Conservation (phyloP, 2,113 vertebrate genomes). For the Vimba vimba region DNA sequence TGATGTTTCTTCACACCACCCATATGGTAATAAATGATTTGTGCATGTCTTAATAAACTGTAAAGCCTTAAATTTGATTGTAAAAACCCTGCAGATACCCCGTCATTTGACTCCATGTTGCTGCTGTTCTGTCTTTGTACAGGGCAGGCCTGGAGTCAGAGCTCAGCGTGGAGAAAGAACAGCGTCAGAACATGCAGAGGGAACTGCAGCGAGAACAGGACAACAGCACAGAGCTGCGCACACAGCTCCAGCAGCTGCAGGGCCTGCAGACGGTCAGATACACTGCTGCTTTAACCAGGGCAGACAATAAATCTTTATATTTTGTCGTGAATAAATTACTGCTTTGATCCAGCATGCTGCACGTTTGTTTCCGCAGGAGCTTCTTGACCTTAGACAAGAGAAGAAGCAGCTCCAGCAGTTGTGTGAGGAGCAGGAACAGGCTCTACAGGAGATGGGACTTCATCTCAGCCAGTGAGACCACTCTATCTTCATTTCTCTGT, state of each 20-base stretch:
- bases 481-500: neutral
- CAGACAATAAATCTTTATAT: neutral
- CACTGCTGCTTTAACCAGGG: neutral
- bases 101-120: neutral
- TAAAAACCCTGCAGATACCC: too few relatives aligned
- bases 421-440: constrained; percentile 91
- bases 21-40: too few relatives aligned
- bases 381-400: constrained; percentile 86
- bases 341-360: neutral
- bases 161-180: constrained; percentile 88
- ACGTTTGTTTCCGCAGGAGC: constrained; percentile 77
- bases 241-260: constrained; percentile 90
- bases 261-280: constrained; percentile 81
- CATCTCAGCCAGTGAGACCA: constrained; percentile 94
- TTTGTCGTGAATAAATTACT: neutral
- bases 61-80: too few relatives aligned
- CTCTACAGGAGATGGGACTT: constrained; percentile 96
- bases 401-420: constrained; percentile 88
- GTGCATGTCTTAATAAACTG: too few relatives aligned
- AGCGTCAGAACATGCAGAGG: constrained; percentile 87
- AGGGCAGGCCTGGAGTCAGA: constrained; percentile 89
- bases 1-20: too few relatives aligned
- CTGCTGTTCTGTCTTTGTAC: constrained; percentile 50
- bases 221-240: constrained; percentile 83
- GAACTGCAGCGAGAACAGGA: constrained; percentile 89